Conservation (phyloP, 2,797 vertebrate species). For the Allobates femoralis region DNA sequence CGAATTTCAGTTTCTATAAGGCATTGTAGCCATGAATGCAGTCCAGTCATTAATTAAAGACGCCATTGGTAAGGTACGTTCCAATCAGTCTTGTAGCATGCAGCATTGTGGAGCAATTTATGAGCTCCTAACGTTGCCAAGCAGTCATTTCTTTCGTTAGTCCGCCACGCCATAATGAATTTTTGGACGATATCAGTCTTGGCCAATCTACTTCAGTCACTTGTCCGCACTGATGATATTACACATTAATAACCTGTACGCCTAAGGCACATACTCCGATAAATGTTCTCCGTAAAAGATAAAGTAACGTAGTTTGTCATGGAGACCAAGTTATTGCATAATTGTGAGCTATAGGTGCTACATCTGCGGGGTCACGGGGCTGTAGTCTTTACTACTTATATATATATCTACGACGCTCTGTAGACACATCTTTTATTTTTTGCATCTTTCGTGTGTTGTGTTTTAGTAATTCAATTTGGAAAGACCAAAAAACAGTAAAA, state of each 20-base stretch:
- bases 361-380: background rate
- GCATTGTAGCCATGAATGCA: background rate
- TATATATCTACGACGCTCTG: background rate
- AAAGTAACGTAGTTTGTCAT: background rate
- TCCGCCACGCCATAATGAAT: background rate
- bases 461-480: too few species aligned
- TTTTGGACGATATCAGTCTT: background rate
- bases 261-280: background rate
- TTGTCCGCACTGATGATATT: background rate
- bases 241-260: background rate
- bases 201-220: background rate
- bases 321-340: background rate
- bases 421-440: too few species aligned
- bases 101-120: background rate
- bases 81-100: background rate
- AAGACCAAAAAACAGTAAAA: too few species aligned
- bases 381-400: background rate
- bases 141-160: background rate
- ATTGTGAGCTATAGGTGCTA: background rate
- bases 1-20: background rate
- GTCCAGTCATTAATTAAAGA: too few species aligned
- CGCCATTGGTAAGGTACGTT: background rate
- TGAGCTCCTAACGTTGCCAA: background rate
- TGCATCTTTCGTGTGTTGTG: too few species aligned
- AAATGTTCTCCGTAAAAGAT: background rate